Conservation (phyloP, 2,113 vertebrate species). For the Emberiza fucata region DNA sequence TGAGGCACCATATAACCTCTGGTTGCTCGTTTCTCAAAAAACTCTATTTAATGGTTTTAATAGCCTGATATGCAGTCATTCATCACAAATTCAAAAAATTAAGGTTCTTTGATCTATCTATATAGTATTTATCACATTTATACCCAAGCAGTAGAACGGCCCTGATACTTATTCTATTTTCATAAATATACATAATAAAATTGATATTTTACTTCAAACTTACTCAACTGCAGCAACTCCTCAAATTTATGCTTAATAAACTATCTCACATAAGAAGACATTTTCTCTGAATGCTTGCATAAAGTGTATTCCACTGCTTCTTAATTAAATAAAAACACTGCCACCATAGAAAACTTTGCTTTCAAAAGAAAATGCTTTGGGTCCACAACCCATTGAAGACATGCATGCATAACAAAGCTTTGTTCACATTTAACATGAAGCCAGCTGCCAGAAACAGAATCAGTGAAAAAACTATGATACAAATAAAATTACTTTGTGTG, state of each 20-base stretch:
- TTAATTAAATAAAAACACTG: not conserved
- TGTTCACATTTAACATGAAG: slow-evolving; percentile 61
- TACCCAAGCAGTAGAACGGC: not conserved
- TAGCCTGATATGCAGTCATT: slow-evolving; percentile 26
- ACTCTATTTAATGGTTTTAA: slow-evolving; percentile 35
- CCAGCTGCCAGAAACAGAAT: slow-evolving; percentile 71
- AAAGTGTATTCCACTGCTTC: not conserved
- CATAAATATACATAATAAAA: not conserved
- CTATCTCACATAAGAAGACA: not conserved
- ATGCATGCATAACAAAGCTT: slow-evolving; percentile 29
- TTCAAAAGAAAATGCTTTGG: slow-evolving; percentile 22
- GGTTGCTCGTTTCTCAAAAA: slow-evolving; percentile 46
- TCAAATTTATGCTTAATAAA: slow-evolving; percentile 11
- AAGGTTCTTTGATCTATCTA: slow-evolving; percentile 6
- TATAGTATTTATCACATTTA: slow-evolving; percentile 1
- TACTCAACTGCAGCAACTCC: not conserved
- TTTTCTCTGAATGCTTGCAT: not conserved
- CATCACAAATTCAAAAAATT: slow-evolving; percentile 26
- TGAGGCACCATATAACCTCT: slow-evolving; percentile 42
- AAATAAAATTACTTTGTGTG: slow-evolving; percentile 80
- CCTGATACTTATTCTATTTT: not conserved
- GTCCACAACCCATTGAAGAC: slow-evolving; percentile 7
- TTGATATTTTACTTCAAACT: not conserved
- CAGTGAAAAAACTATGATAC: slow-evolving; percentile 75
- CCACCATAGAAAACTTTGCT: not conserved